Evolutionary conservation across 2,113 vertebrate species (phyloP).

Genomic region (Nibea coibor): DNA sequence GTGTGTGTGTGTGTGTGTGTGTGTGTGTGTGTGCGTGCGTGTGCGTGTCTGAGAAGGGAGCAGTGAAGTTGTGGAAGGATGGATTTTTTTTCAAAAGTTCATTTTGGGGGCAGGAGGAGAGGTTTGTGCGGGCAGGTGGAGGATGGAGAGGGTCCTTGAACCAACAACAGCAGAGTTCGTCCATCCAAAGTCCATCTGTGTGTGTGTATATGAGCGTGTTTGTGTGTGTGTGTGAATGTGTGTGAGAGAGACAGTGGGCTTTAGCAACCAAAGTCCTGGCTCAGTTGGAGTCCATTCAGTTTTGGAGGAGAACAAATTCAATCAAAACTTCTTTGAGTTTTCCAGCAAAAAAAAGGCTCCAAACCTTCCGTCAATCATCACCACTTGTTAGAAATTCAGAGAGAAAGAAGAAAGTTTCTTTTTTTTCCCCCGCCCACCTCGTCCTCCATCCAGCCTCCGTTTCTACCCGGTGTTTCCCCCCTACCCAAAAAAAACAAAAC

Average conservation of each 20-base stretch:
- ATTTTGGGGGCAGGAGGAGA: constrained; percentile 1
- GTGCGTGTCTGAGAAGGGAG: constrained; percentile 7
- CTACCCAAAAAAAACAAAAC: background rate
- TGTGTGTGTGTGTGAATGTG: background rate
- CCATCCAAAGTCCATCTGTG: constrained; percentile 17
- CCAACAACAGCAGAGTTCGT: constrained; percentile 38
- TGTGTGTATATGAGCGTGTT: constrained; percentile 12
- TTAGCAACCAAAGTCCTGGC: constrained; percentile 48
- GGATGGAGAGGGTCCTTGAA: constrained; percentile 40
- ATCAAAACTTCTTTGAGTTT: constrained; percentile 45
- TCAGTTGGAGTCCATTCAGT: constrained; percentile 62
- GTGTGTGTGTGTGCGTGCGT: constrained; percentile 9
- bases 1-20: background rate
- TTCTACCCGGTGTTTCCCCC: background rate
- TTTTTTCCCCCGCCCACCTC: background rate
- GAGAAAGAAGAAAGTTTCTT: background rate
- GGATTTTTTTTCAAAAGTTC: constrained; percentile 34
- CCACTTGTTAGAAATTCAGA: constrained; percentile 5
- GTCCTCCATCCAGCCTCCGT: constrained; percentile 18
- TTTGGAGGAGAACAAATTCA: constrained; percentile 46
- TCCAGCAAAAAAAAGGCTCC: constrained; percentile 48
- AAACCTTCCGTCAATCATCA: constrained; percentile 10
- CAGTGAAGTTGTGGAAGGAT: constrained; percentile 13
- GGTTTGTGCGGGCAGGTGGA: background rate
- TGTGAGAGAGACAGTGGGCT: constrained; percentile 12